Evolutionary conservation across 2,113 vertebrate genomes (phyloP).

Genomic region (Perca flavescens): DNA sequence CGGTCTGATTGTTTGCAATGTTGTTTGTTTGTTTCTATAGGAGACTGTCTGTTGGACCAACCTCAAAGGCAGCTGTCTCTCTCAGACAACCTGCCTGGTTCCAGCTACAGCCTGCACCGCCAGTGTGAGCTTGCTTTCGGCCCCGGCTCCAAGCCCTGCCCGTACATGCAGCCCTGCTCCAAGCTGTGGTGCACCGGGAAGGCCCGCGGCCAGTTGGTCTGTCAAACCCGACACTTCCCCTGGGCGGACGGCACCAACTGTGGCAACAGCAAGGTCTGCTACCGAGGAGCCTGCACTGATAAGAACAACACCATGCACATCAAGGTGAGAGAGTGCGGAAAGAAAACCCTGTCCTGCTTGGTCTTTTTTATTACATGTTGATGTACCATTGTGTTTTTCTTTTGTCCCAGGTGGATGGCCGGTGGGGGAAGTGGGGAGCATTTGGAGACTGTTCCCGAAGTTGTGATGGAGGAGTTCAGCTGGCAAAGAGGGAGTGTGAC

Average conservation of each 20-base stretch:
- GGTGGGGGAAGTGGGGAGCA: conserved; percentile 92
- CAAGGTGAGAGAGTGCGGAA: conserved; percentile 82
- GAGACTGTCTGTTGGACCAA: conserved; percentile 94
- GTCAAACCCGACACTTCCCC: conserved; percentile 97
- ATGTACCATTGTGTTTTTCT: neutral
- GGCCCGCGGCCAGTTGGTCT: conserved; percentile 92
- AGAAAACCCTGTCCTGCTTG: neutral
- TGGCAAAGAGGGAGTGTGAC: conserved; percentile 90
- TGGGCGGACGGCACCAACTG: conserved; percentile 96
- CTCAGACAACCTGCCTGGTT: conserved; percentile 88
- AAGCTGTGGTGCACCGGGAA: conserved; percentile 98
- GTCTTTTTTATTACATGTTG: neutral
- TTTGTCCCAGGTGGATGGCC: conserved; percentile 89
- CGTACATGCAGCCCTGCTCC: conserved; percentile 95
- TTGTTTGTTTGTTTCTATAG: conserved; percentile 72
- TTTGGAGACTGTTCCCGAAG: conserved; percentile 91
- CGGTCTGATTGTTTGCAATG: neutral
- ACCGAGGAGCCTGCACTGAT: conserved; percentile 88
- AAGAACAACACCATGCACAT: conserved; percentile 87
- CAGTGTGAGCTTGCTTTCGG: conserved; percentile 97
- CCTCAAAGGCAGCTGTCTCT: conserved; percentile 90
- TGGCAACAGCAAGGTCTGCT: conserved; percentile 88
- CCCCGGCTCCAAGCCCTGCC: conserved; percentile 92
- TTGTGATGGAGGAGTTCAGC: conserved; percentile 93
- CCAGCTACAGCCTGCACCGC: conserved; percentile 90